Evolutionary conservation across 2,888 invertebrate genomes (phyloP), one percentile per base, ranked within the genome.

Genomic region (Trissoscelio sp.): DNA sequence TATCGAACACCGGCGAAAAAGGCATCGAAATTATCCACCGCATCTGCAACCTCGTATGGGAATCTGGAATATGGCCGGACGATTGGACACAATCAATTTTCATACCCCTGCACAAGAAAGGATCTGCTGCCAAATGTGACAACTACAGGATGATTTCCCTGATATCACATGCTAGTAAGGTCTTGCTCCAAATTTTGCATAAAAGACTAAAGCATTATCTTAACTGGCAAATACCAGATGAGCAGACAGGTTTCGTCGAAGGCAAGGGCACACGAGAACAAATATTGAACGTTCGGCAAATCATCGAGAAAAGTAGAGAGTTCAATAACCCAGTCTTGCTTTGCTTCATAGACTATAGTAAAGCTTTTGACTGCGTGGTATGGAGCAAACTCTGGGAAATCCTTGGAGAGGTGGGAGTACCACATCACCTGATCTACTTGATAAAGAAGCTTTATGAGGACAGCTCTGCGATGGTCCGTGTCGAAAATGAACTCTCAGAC

Each of bases 231-330:
- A 51, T 51, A 24, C 51, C 51, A 3, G 24, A 24, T 2, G 51
- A 24, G 12, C 51, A 24, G 18, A 6, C 51, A 3, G 51, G 24
- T 11, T 51, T 51, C 11, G 12, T 24, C 2, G 11, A 12, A 12
- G 51, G 24, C 3, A 11, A 12, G 24, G 6, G 24, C 4, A 51
- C 24, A 2, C 11, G 51, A n/a, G 24, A 51, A 24, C 51, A 51
- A 12, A 51, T 51, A 7, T 9, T 53, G 9, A 53, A 53, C 9
- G n/a, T 53, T 1, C 3, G 31, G 16, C 53, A 53, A 31, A 5
- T 53, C 31, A 53, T 53, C 7, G 31, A 53, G 11, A 53, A 53
- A 53, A 31, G 31, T 6, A 5, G 53, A 53, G 31, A 53, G 16
- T 31, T 51, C 12, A 22, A 24, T 5, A 53, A 5, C 4, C 53